Evolutionary conservation across 2,113 vertebrate species (phyloP).

Genomic region (Lonchura striata): DNA sequence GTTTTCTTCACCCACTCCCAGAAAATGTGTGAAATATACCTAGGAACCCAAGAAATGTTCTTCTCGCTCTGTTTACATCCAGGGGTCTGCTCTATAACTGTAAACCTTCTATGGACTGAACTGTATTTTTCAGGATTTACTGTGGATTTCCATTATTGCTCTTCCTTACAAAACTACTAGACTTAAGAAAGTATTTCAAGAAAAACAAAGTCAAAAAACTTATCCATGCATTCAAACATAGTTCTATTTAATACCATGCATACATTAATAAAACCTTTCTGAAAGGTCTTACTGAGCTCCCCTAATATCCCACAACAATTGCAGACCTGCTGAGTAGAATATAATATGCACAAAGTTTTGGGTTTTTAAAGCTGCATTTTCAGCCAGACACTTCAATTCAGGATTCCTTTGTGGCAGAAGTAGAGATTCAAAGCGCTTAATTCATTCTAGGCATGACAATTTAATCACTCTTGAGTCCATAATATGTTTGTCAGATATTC

Average conservation of each 20-base stretch:
- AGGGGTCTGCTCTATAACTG: background rate
- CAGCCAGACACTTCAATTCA: background rate
- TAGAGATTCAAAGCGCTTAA: background rate
- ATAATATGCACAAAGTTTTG: background rate
- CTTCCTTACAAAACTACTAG: background rate
- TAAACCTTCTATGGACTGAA: background rate
- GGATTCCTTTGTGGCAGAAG: background rate
- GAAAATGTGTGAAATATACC: background rate
- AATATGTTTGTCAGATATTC: background rate
- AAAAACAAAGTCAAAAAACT: background rate
- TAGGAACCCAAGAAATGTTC: background rate
- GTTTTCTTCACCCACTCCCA: background rate
- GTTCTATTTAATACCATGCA: background rate
- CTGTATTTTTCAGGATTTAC: background rate
- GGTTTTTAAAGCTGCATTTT: background rate
- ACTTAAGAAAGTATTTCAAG: background rate
- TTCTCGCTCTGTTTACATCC: background rate
- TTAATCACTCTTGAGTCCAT: background rate
- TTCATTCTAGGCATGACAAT: background rate
- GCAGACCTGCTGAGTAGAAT: background rate
- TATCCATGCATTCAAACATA: background rate
- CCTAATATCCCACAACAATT: background rate
- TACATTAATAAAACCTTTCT: background rate
- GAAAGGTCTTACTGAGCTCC: background rate
- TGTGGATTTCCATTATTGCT: background rate